Percentiles rank a stretch among this genome's conserved stretches.
phyloP scores from a whole-genome alignment of 2,797 vertebrate species.

The Austrolebias charrua region DNA sequence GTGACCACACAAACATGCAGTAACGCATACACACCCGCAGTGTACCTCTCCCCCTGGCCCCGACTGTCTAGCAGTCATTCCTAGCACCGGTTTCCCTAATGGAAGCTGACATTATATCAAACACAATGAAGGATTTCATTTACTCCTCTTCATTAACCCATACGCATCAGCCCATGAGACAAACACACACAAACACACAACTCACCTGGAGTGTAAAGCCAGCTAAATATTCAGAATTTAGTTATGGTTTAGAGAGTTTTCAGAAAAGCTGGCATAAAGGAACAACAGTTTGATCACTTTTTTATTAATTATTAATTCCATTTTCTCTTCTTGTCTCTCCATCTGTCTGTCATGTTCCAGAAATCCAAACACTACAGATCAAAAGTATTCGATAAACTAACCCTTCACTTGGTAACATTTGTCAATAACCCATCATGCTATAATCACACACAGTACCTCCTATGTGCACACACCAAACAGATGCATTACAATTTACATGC shows the following conservation, averaged over 20 bases:
- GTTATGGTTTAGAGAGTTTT: slow-evolving; percentile 72
- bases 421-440: slow-evolving; percentile 7
- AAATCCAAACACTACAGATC: slow-evolving; percentile 10
- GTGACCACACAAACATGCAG: slow-evolving; percentile 51
- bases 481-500: slow-evolving; percentile 27
- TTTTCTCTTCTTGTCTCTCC: slow-evolving; percentile 28
- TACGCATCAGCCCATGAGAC: slow-evolving; percentile 47
- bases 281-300: slow-evolving; percentile 19
- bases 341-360: background rate
- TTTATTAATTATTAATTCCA: slow-evolving; percentile 36
- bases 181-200: slow-evolving; percentile 24
- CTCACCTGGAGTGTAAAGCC: slow-evolving; percentile 59
- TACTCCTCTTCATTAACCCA: slow-evolving; percentile 92
- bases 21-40: slow-evolving; percentile 19
- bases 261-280: slow-evolving; percentile 28
- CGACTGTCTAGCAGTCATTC: slow-evolving; percentile 69
- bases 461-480: slow-evolving; percentile 5
- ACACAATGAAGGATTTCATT: slow-evolving; percentile 95
- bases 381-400: slow-evolving; percentile 28
- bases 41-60: slow-evolving; percentile 52
- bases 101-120: slow-evolving; percentile 97
- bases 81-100: slow-evolving; percentile 80
- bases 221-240: slow-evolving; percentile 40
- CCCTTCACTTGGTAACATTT: slow-evolving; percentile 13
- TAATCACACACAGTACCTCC: background rate